Evolutionary conservation across 2,113 vertebrate species (phyloP).

Genomic region (Ameiurus melas): DNA sequence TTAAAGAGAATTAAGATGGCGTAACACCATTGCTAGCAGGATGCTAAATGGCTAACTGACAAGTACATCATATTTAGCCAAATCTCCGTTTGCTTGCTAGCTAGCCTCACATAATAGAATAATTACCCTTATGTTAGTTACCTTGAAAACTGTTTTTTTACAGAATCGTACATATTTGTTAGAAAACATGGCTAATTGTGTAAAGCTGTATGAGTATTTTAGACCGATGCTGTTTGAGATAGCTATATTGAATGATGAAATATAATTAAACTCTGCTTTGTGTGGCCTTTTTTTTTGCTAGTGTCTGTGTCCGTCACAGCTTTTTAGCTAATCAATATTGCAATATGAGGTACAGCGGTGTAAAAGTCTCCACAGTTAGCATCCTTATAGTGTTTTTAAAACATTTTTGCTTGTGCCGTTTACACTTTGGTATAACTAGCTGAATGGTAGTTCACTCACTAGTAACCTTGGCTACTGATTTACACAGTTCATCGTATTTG

Average conservation of each 20-base stretch:
- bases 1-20: background rate
- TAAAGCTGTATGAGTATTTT: too few relatives aligned
- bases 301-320: background rate
- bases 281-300: background rate
- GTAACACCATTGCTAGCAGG: background rate
- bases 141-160: background rate
- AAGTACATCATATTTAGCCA: background rate
- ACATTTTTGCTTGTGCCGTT: background rate
- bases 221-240: too few relatives aligned
- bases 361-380: background rate
- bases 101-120: background rate
- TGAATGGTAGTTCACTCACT: background rate
- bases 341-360: background rate
- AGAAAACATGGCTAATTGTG: background rate
- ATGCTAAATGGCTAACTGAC: background rate
- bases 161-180: background rate
- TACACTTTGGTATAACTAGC: background rate
- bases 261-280: background rate
- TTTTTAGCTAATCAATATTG: background rate
- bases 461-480: background rate
- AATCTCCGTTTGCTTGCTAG: background rate
- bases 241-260: background rate
- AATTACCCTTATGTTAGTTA: background rate
- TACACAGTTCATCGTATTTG: background rate
- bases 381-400: background rate